Base-by-base conservation (phyloP, 2,797 vertebrate species). In the Aphelocoma californica region DNA sequence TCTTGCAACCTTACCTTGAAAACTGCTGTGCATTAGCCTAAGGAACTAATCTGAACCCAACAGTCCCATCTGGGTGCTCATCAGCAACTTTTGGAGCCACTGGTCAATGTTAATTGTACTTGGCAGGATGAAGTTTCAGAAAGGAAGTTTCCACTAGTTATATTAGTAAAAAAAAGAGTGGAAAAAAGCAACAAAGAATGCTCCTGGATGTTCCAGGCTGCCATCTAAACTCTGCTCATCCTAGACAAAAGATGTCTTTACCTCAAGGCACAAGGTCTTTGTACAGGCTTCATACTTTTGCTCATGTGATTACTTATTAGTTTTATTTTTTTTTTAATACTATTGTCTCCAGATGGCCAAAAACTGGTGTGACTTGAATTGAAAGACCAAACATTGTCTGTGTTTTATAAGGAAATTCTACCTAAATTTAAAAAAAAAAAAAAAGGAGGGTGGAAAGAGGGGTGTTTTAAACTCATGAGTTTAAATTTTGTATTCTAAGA, bases 1-100 rank as follows among this genome's bases (percentile, higher is more conserved):
- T 64, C 42, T 69, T 81, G 36, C 6, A 64, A 17, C 2, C 20
- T 69, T 26, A 26, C 26, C 29, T 60, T 40, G 73, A 58, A 67
- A 84, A 32, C 18, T 7, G 0, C 32, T 44, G 48, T 0, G 1
- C 1, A 1, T 58, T 32, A 66, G 28, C 29, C 50, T 31, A n/a
- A 72, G 56, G 36, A 64, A 15, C 20, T 7, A 31, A 20, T 17
- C n/a, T n/a, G 47, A 88, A n/a, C 5, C 26, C 19, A 64, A 0
- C 18, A 58, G 50, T 36, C 40, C 18, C 50, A 32, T 23, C 44
- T 53, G n/a, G 10, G 25, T 71, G 38, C 29, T 18, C 36, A 23
- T 29, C n/a, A n/a, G 12, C 36, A 67, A 50, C 42, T 88, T 60
- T 44, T 18, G 51, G 77, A 81, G n/a, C 15, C 15, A 32, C n/a